Evolutionary conservation across 2,888 invertebrate species (phyloP), one percentile per base, ranked within the genome.

Genomic region (Drosophila robusta): DNA sequence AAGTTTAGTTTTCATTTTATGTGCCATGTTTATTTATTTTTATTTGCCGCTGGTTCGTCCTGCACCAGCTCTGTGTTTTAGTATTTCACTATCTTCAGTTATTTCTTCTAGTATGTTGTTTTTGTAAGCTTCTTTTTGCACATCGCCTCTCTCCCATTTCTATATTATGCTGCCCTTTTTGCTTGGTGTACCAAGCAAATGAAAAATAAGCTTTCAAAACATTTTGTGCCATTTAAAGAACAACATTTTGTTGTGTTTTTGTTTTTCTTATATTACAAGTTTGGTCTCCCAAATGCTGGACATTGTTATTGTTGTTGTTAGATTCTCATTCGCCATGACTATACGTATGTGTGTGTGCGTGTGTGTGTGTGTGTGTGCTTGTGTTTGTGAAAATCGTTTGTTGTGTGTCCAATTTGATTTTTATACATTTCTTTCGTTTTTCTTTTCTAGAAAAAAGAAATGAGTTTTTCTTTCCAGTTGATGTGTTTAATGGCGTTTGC

Each of bases 201-300:
- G 85, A 85, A 85, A 85, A 85, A 85, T 85, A 87, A 89, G 86
- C 85, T 85, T 85, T 82, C 77, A 86, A 82, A 86, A 87, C 83
- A 88, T 85, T 85, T 89, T 89, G 83, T 87, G 82, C 87, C 86
- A 85, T 89, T 89, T 87, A 87, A 82, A 79, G 85, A 85, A 85
- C 76, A 85, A 87, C 85, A 85, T 81, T 87, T 84, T 56, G 73
- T 60, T 73, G 61, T 75, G 70, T 76, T 75, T 79, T 82, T 82
- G 80, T 87, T 82, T 79, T 79, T 86, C 88, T 82, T 87, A 86
- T 88, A 87, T 82, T 80, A 88, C 77, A 73, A 80, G 62, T 65
- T 80, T 87, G 68, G 74, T 79, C 80, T 68, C 61, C 76, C 57
- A 50, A 66, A 69, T 67, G 75, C 82, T 71, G 88, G 87, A 79